Conservation (phyloP, 1,140 invertebrate genomes). For the Papilio xuthus region DNA sequence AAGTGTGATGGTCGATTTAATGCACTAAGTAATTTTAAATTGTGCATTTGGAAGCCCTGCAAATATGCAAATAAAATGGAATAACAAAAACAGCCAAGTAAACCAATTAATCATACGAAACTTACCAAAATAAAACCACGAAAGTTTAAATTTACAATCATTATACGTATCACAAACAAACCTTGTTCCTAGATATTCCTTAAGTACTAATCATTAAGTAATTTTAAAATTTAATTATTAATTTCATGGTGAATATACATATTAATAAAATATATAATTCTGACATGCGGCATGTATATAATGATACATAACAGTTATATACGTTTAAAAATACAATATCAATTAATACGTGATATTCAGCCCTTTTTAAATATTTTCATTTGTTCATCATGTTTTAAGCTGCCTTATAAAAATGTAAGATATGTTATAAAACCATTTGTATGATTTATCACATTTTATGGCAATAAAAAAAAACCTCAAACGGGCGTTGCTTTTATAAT, state of each 20-base stretch:
- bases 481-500: no score
- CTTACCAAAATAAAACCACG: no score
- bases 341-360: not conserved
- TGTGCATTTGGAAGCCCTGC: conserved; percentile 18
- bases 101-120: not conserved
- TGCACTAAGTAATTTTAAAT: conserved; percentile 13
- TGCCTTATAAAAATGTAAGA: not conserved
- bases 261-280: not conserved
- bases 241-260: not conserved
- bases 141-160: no score
- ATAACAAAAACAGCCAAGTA: not conserved
- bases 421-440: not conserved
- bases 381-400: not conserved
- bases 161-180: not conserved
- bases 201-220: conserved; percentile 16
- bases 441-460: not conserved
- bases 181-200: conserved; percentile 4
- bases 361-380: not conserved
- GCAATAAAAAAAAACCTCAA: not conserved
- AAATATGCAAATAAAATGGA: not conserved
- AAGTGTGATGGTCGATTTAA: not conserved
- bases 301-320: not conserved
- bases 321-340: not conserved
- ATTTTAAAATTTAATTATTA: conserved; percentile 10
- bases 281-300: not conserved